Conservation (phyloP, 2,113 vertebrate genomes). For the Rynchops niger region DNA sequence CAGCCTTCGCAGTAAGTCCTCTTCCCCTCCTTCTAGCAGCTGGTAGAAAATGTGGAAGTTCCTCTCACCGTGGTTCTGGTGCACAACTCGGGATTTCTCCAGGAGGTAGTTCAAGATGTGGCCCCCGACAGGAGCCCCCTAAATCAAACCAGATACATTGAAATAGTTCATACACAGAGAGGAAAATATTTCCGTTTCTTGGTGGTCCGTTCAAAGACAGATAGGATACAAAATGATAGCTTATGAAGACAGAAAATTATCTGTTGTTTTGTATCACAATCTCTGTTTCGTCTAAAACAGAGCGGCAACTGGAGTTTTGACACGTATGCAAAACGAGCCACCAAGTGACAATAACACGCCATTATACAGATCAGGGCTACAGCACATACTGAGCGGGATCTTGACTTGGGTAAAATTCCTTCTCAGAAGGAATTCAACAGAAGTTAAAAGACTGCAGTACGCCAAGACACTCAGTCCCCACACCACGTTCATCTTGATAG, state of each 20-base stretch:
- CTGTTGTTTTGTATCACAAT: not conserved
- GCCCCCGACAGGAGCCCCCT: conserved; percentile 95
- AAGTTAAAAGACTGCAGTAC: not conserved
- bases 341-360: not conserved
- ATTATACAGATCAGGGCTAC: not conserved
- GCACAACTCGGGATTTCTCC: conserved; percentile 96
- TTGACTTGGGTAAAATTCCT: not conserved
- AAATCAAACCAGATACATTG: conserved; percentile 8
- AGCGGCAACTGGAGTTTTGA: not conserved
- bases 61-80: conserved; percentile 94
- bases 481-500: not conserved
- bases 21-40: conserved; percentile 93
- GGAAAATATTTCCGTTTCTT: not conserved
- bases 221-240: not conserved
- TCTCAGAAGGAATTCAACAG: not conserved
- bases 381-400: not conserved
- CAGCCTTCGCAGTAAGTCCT: conserved; percentile 88
- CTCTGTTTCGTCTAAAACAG: not conserved
- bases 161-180: not conserved
- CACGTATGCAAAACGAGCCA: not conserved
- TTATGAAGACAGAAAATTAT: not conserved
- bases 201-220: not conserved
- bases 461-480: not conserved
- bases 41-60: conserved; percentile 99
- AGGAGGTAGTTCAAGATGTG: conserved; percentile 99